A percentile compares a stretch with the other conserved stretches of the same genome.
Evolutionary conservation across 2,888 invertebrate species (phyloP).

Genomic region (Lutraria lutraria): DNA sequence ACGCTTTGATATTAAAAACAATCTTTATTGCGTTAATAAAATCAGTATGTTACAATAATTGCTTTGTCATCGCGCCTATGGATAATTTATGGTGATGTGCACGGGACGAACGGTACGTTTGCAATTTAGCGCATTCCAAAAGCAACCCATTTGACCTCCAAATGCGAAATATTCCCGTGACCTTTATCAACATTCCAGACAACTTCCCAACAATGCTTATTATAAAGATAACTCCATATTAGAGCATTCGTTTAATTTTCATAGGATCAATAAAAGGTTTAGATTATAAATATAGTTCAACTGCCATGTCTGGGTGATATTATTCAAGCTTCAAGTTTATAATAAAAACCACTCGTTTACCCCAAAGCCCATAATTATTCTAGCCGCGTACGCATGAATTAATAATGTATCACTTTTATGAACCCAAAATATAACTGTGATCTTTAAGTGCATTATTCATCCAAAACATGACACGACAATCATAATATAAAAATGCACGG

Average conservation of each 20-base stretch:
- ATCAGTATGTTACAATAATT: not conserved
- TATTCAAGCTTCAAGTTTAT: too few relatives aligned
- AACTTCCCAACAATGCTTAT: not conserved
- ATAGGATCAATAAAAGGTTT: not conserved
- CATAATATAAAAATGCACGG: not conserved
- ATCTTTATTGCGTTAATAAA: not conserved
- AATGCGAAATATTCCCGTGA: not conserved
- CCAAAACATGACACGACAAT: constrained; percentile 8
- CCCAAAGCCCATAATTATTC: too few relatives aligned
- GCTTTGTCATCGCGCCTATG: not conserved
- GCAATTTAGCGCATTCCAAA: constrained; percentile 7
- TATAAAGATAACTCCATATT: not conserved
- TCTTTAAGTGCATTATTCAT: not conserved
- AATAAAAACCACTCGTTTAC: too few relatives aligned
- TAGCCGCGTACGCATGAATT: too few relatives aligned
- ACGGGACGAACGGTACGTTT: not conserved
- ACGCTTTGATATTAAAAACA: not conserved
- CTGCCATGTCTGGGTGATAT: too few relatives aligned
- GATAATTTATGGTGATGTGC: not conserved
- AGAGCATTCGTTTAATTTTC: not conserved
- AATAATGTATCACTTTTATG: too few relatives aligned
- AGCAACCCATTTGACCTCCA: not conserved
- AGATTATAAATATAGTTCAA: not conserved
- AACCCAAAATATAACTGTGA: too few relatives aligned
- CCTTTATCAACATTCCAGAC: not conserved